Conservation (phyloP, 2,888 invertebrate species). For the Capitulum mitella region DNA sequence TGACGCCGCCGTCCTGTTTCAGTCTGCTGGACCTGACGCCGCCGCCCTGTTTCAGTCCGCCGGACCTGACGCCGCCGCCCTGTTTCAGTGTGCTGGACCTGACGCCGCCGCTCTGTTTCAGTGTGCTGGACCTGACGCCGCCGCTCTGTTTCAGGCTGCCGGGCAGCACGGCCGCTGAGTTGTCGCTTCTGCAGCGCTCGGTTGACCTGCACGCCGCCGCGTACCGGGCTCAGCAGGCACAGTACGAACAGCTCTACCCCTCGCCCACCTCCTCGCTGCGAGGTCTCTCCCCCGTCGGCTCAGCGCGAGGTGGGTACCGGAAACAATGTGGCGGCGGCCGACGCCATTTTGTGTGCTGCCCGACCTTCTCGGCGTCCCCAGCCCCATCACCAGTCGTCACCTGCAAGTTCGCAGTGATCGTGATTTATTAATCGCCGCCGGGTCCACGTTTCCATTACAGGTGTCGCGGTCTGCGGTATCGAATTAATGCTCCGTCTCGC, state of each 20-base stretch:
- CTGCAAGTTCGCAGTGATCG: too few species aligned
- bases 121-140: not conserved
- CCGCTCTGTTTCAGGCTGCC: not conserved
- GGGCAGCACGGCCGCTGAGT: not conserved
- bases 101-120: not conserved
- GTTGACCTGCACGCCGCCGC: conserved; percentile 23
- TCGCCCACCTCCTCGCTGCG: conserved; percentile 3
- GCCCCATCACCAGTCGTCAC: too few species aligned
- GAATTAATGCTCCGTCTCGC: too few species aligned
- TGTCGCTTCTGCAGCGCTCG: conserved; percentile 18
- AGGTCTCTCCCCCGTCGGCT: conserved; percentile 9
- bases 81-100: too few species aligned
- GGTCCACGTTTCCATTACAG: too few species aligned
- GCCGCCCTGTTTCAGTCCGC: too few species aligned
- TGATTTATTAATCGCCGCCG: too few species aligned
- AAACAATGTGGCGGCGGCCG: too few species aligned
- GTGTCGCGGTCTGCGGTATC: too few species aligned
- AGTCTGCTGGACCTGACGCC: not conserved
- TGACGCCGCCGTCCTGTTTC: not conserved
- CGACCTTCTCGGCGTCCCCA: too few species aligned
- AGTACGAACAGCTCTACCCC: conserved; percentile 17
- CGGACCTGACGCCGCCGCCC: too few species aligned
- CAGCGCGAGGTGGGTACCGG: not conserved
- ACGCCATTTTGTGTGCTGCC: too few species aligned
- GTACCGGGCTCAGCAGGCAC: conserved; percentile 12